phyloP scores from a whole-genome alignment of 2,888 invertebrate genomes.

The Hyppa rectilinea region DNA sequence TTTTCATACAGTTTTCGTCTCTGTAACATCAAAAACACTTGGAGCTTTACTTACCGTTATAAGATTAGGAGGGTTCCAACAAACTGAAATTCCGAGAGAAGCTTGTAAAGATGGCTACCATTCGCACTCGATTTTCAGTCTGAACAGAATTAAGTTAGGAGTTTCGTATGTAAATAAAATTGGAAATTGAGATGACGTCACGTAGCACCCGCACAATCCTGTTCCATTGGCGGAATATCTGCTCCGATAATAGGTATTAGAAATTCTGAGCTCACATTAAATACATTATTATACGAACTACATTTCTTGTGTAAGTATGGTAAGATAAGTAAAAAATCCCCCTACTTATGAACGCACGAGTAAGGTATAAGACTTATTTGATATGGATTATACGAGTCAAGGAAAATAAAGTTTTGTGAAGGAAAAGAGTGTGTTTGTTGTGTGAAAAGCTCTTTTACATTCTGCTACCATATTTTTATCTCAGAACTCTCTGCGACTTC shows the following conservation, averaged over 20 bases:
- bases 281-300: conserved; percentile 36
- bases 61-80: conserved; percentile 51
- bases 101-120: conserved; percentile 52
- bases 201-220: conserved; percentile 48
- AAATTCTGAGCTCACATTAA: conserved; percentile 33
- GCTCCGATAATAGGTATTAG: conserved; percentile 28
- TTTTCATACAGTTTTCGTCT: conserved; percentile 34
- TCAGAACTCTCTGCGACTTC: conserved; percentile 62
- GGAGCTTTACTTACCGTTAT: conserved; percentile 47
- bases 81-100: conserved; percentile 47
- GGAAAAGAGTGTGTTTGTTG: conserved; percentile 68
- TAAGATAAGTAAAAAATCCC: conserved; percentile 35
- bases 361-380: conserved; percentile 63
- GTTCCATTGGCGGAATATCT: conserved; percentile 31
- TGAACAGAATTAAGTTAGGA: conserved; percentile 58
- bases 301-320: conserved; percentile 22
- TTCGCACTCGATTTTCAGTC: conserved; percentile 61
- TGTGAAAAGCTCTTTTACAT: conserved; percentile 72
- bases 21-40: conserved; percentile 44
- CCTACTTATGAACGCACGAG: conserved; percentile 37
- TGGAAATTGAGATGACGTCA: conserved; percentile 59
- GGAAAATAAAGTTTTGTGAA: conserved; percentile 72
- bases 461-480: conserved; percentile 67
- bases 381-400: conserved; percentile 74
- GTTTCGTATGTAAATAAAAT: conserved; percentile 65